Evolutionary conservation across 2,797 vertebrate species (phyloP).

Genomic region (Amblyopsis hoosieri): DNA sequence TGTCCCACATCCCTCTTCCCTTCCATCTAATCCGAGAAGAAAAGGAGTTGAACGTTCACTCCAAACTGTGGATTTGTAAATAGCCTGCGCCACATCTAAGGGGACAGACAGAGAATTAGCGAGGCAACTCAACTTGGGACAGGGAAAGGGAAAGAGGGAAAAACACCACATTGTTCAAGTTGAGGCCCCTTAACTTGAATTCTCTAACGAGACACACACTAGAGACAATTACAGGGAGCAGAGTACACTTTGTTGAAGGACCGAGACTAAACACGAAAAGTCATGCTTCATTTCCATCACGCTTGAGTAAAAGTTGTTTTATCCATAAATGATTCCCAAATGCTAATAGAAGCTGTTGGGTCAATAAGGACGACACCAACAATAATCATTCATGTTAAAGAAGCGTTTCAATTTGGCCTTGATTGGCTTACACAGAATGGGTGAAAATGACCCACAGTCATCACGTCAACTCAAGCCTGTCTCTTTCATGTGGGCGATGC

Average conservation of each 20-base stretch:
- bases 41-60: constrained; percentile 79
- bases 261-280: constrained; percentile 28
- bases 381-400: constrained; percentile 13
- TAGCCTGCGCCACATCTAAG: constrained; percentile 72
- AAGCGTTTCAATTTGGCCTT: constrained; percentile 8
- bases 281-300: constrained; percentile 21
- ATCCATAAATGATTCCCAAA: constrained; percentile 15
- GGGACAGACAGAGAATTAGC: constrained; percentile 75
- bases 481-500: constrained; percentile 43
- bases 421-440: constrained; percentile 1
- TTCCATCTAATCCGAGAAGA: constrained; percentile 81
- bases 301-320: constrained; percentile 29
- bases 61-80: constrained; percentile 78
- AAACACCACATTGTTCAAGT: constrained; percentile 12
- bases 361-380: constrained; percentile 16
- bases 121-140: constrained; percentile 67
- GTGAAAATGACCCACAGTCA: constrained; percentile 22
- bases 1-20: constrained; percentile 70
- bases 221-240: constrained; percentile 26
- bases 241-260: constrained; percentile 17
- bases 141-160: constrained; percentile 30
- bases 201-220: constrained; percentile 42
- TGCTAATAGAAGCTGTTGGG: not conserved
- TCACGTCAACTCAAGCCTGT: constrained; percentile 11
- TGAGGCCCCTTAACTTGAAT: constrained; percentile 29